These are phyloP conservation scores for Agrilus cyanescens DNA, from an alignment of 2,888 invertebrate genomes.

Conservation along the genomic window DNA sequence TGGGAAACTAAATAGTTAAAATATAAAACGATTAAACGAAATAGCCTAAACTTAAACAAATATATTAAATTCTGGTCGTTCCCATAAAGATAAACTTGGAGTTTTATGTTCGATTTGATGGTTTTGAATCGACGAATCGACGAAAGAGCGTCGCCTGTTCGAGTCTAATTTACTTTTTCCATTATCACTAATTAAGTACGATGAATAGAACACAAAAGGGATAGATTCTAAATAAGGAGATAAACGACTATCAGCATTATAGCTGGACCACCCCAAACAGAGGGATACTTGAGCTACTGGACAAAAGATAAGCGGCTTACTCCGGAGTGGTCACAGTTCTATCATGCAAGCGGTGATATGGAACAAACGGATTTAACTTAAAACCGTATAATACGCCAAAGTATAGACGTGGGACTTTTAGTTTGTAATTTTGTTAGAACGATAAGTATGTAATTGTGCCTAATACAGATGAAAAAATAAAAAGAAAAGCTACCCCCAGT, in stretches of 20 bases:
- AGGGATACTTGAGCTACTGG: conserved; percentile 5
- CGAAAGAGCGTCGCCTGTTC: conserved; percentile 1
- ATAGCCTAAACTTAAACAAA: too few relatives aligned
- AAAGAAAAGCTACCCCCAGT: too few relatives aligned
- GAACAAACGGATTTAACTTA: not conserved
- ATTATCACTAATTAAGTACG: conserved; percentile 18
- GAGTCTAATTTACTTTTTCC: conserved; percentile 6
- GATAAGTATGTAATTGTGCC: too few relatives aligned
- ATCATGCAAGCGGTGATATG: conserved; percentile 3
- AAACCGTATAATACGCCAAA: too few relatives aligned
- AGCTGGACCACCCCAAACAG: conserved; percentile 15
- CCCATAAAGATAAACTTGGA: too few relatives aligned
- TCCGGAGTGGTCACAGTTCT: not conserved
- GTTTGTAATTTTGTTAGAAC: too few relatives aligned
- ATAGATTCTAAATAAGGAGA: conserved; percentile 14
- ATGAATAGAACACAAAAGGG: conserved; percentile 13
- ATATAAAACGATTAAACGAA: too few relatives aligned
- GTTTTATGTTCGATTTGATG: too few relatives aligned
- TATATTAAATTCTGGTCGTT: too few relatives aligned
- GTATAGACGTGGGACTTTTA: too few relatives aligned
- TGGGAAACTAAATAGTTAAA: too few relatives aligned
- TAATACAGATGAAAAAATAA: too few relatives aligned
- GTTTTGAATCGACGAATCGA: not conserved
- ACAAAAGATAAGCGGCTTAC: conserved; percentile 14
- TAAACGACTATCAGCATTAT: conserved; percentile 14